Conservation (phyloP, 2,113 vertebrate species). For the Callaeas wilsoni region DNA sequence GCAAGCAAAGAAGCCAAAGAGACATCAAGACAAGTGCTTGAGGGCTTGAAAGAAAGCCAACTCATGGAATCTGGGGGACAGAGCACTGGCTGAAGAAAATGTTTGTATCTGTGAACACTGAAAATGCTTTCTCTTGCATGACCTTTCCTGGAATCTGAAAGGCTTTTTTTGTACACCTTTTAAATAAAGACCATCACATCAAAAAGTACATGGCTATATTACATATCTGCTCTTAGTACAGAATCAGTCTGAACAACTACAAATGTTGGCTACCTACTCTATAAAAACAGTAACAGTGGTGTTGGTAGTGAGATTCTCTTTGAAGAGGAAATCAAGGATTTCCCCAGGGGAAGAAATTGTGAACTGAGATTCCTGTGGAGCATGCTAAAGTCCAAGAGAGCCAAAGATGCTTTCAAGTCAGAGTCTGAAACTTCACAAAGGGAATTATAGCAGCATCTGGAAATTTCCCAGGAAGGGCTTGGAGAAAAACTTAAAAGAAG, state of each 20-base stretch:
- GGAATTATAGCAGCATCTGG: neutral
- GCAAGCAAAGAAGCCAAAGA: neutral
- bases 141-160: neutral
- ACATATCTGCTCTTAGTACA: neutral
- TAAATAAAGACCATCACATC: neutral
- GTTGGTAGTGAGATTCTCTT: neutral
- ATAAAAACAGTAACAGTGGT: neutral
- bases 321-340: neutral
- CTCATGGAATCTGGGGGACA: neutral
- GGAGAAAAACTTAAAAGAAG: neutral
- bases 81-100: neutral
- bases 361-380: neutral
- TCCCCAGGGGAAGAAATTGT: neutral
- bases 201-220: neutral
- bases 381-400: neutral
- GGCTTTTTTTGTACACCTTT: neutral
- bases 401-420: neutral
- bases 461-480: neutral
- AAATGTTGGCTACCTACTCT: neutral
- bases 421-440: neutral
- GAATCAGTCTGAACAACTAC: neutral
- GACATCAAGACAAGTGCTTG: neutral
- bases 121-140: neutral
- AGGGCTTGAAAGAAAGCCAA: neutral
- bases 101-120: neutral